Base-by-base conservation (phyloP, 2,113 vertebrate species). In the Pseudorhombus dupliciocellatus region DNA sequence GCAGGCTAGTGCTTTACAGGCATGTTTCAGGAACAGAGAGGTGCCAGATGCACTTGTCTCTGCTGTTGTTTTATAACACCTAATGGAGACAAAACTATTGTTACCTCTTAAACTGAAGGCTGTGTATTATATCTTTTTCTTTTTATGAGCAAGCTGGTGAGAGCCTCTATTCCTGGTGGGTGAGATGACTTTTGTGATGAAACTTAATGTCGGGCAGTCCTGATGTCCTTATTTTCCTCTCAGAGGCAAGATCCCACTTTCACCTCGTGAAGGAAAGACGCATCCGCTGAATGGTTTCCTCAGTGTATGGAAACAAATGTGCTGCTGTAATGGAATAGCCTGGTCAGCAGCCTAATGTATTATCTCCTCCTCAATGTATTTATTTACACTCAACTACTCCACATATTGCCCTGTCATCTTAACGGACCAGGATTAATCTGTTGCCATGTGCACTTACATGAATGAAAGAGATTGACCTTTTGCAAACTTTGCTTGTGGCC, bases 351-450 rank as follows among this genome's bases (percentile, higher is more conserved):
- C 84, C 88, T 94, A 93, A 94, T 93, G 86, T 93, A 94, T 94
- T 92, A 94, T 94, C 91, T 92, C 87, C 90, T 92, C 84, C 92
- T 92, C 92, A 88, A 84, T 52, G 83, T 92, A 89, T 94, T 94
- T 94, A 94, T 94, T 94, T 94, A 94, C 92, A 93, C 91, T 93
- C 92, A 93, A 92, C 93, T 93, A 90, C 91, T 86, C 90, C 88
- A 86, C 92, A 94, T 91, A 93, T 93, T 94, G 92, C 90, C 89
- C 90, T 94, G 93, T 93, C 93, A 91, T 92, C 89, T 88, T 92
- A 93, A 93, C 91, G 87, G 91, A 77, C 72, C 87, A 91, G 89
- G 90, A 94, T 94, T 94, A 91, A 95, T 95, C 87, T 93, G 90
- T 92, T 91, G 87, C 92, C 87, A 87, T 79, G 77, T 78, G 79